Base-by-base conservation (phyloP, 2,888 invertebrate genomes). In the Fragum sueziense region DNA sequence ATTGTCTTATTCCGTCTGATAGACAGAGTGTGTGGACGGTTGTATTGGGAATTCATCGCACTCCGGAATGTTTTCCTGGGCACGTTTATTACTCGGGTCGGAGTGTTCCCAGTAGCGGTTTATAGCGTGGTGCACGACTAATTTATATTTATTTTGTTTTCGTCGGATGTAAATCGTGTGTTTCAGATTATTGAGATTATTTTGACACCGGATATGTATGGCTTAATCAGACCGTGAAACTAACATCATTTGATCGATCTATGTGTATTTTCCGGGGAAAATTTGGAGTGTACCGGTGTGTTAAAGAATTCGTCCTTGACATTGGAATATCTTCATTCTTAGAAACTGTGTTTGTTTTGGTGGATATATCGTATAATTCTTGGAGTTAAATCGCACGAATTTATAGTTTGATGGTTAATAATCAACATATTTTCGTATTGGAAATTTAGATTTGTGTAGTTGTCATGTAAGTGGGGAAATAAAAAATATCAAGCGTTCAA, bases 221-320 rank as follows among this genome's bases (percentile, higher is more conserved):
- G 25, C 57, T 25, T 29, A 29, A 9, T 57, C 57, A 29, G 29
- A 57, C 25, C 29, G 27, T 29, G 29, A 47, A 47, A 47, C 47
- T 47, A 47, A 47, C 47, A 47, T 14, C 47, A 47, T 47, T 47
- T 47, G 20, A 47, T 47, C 47, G 47, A 47, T 47, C n/a, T 47
- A n/a, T n/a, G n/a, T n/a, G n/a, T n/a, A 4, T 47, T 47, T 47
- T 47, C 47, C 47, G 20, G 14, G 47, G 47, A 47, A 47, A 47
- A 47, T 14, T 47, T 14, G 14, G 4, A 47, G 47, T 47, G 47
- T n/a, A n/a, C 47, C 20, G 14, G n/a, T 33, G 61, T 61, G 61
- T 61, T 61, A n/a, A 61, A 61, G 61, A 61, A 61, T 33, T 11
- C 31, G 61, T 33, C 61, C 61, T 61, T 61, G 61, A 33, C 61